Base-by-base conservation (phyloP, 2,797 vertebrate species). In the Sebastes trivittatus region DNA sequence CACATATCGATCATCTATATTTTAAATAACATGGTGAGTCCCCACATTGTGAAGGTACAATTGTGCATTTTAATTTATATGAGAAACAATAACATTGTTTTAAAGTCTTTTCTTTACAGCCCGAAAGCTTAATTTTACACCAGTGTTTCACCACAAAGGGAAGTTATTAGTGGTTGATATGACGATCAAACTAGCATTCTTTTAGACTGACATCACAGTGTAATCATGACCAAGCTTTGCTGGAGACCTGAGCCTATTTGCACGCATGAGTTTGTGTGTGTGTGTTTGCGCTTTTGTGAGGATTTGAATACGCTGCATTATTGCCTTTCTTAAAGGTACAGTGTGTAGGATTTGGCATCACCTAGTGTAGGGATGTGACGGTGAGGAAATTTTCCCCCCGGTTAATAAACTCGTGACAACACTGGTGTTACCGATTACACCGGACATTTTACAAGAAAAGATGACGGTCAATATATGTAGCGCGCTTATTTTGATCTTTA, bases 191-290 rank as follows among this genome's bases (percentile, higher is more conserved):
- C 68, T 73, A 74, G 36, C 82, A 86, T 87, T 83, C 83, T 74
- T 87, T 75, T 25, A 52, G 38, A 7, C 60, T 91, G 82, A 87
- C 66, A 75, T 92, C 89, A 93, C 62, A 63, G 42, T 81, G 69
- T 73, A 83, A 84, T 80, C 81, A 73, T 62, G 22, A 82, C 86
- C 78, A 69, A 76, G 72, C 65, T 86, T 91, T 72, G 67, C 72
- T 70, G 78, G 83, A 79, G 76, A 81, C 81, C 38, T 79, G 68
- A 58, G 60, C 59, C 54, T 22, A 22, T 49, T 23, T 59, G 30
- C 68, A 38, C 59, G 49, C 74, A 29, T 29, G 42, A 61, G 23
- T 34, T 14, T 42, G 63, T 66, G 71, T 71, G 18, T 34, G 27
- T 52, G 38, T 42, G 63, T 66, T 69, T 68, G 18, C 68, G 30